Evolutionary conservation across 2,113 vertebrate species (phyloP).

Genomic region (Perognathus longimembris): DNA sequence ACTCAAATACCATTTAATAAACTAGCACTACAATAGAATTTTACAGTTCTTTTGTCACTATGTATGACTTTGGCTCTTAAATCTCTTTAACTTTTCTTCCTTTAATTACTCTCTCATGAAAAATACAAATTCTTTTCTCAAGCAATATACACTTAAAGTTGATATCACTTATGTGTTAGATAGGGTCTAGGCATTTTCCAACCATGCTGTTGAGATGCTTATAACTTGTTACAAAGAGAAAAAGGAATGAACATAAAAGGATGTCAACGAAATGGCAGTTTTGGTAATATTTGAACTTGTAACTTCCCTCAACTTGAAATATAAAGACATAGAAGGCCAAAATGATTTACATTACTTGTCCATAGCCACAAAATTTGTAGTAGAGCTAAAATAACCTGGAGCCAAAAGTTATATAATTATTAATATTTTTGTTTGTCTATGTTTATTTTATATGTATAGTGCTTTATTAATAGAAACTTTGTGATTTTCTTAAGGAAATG

Average conservation of each 20-base stretch:
- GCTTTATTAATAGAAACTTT: slow-evolving; percentile 2
- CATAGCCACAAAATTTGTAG: slow-evolving; percentile 22
- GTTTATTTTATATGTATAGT: not conserved
- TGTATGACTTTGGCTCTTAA: not conserved
- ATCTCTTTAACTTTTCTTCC: not conserved
- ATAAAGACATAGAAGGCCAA: not conserved
- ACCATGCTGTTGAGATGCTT: not conserved
- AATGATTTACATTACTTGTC: slow-evolving; percentile 35
- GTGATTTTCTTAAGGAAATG: not conserved
- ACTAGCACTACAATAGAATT: slow-evolving; percentile 9
- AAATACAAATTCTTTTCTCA: not conserved
- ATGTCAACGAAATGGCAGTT: slow-evolving; percentile 32
- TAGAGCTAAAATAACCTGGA: not conserved
- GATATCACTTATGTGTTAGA: not conserved
- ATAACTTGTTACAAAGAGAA: not conserved
- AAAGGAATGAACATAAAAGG: not conserved
- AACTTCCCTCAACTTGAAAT: not conserved
- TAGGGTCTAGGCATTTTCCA: not conserved
- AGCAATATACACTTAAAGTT: not conserved
- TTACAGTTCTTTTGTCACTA: slow-evolving; percentile 5
- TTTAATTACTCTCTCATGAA: not conserved
- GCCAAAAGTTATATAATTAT: not conserved
- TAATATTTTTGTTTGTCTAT: not conserved
- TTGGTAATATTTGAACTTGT: not conserved
- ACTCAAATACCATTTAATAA: slow-evolving; percentile 43